Evolutionary conservation across 1,140 invertebrate genomes (phyloP), one percentile per base, ranked within the genome.

Genomic region (Tetraneura akinire): DNA sequence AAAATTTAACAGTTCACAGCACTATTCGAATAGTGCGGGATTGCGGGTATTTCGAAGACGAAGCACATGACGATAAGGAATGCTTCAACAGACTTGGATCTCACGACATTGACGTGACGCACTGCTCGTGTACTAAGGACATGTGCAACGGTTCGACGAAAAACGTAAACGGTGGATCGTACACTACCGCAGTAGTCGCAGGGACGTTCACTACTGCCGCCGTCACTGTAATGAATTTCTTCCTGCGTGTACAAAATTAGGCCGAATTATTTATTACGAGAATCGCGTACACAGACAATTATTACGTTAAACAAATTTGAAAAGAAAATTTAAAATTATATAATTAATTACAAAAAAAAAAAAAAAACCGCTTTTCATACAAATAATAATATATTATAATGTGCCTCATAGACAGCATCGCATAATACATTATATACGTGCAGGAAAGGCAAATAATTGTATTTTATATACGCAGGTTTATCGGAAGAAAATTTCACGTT

Each of bases 101-200:
- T 8, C 91, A 92, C 80, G 91, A 94, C 80, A 89, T 94, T 1
- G 88, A 90, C 64, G 89, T 91, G 57, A 86, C 86, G 4, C 94
- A 94, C 83, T 95, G 93, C 85, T 88, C 91, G 32, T 94, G 93
- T 84, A 90, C 89, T 81, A 88, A 88, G 11, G 90, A 92, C 82
- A 86, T 92, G 8, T 95, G 93, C 86, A 95, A 95, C 83, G 80
- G 80, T 62, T 76, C 62, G 0, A 37, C 21, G 10, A 37, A 10
- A 11, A 6, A 64, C 29, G 29, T 42, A 1, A 14, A 29, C 1
- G n/a, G 11, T 2, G 55, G 55, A 18, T n/a, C 21, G 42, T 60
- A 45, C 13, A 6, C 14, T 3, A 47, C 51, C 14, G 14, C 21
- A 37, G 32, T 37, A 37, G 32, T 37, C 37, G 4, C 37, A 14